phyloP scores from a whole-genome alignment of 2,888 invertebrate genomes.

The Syrphus vitripennis region DNA sequence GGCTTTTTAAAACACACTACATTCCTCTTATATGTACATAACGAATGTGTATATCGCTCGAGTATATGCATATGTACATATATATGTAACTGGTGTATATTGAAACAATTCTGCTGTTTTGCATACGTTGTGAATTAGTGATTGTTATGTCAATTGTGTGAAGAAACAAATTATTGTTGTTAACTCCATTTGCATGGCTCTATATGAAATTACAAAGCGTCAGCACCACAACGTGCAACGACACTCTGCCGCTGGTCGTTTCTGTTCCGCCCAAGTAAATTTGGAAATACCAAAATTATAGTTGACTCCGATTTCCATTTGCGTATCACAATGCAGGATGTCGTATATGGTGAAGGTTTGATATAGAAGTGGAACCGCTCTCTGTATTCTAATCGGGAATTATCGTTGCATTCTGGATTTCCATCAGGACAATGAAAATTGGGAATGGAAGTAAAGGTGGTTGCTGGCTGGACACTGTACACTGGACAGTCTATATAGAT shows the following conservation, averaged over 20 bases:
- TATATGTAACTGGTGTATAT: neutral
- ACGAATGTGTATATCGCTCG: neutral
- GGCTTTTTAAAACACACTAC: neutral
- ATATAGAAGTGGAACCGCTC: constrained; percentile 22
- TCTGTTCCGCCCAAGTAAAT: constrained; percentile 55
- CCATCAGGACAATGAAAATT: constrained; percentile 16
- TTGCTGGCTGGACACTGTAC: too few species aligned
- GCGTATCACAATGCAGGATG: constrained; percentile 27
- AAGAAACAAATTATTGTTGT: constrained; percentile 69
- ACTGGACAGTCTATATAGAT: neutral
- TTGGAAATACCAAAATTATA: constrained; percentile 64
- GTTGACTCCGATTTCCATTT: constrained; percentile 58
- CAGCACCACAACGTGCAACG: constrained; percentile 51
- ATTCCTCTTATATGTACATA: neutral
- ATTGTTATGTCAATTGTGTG: constrained; percentile 68
- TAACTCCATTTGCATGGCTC: constrained; percentile 54
- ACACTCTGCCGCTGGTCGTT: constrained; percentile 28
- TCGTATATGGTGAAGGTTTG: constrained; percentile 11
- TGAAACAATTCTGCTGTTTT: constrained; percentile 12
- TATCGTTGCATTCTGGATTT: constrained; percentile 58
- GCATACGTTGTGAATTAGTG: constrained; percentile 66
- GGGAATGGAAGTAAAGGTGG: neutral
- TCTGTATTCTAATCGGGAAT: constrained; percentile 61
- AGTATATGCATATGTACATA: neutral
- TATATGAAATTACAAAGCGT: constrained; percentile 62